Evolutionary conservation across 2,888 invertebrate species (phyloP), one percentile per base, ranked within the genome.

Genomic region (Melinopterus prodromus): DNA sequence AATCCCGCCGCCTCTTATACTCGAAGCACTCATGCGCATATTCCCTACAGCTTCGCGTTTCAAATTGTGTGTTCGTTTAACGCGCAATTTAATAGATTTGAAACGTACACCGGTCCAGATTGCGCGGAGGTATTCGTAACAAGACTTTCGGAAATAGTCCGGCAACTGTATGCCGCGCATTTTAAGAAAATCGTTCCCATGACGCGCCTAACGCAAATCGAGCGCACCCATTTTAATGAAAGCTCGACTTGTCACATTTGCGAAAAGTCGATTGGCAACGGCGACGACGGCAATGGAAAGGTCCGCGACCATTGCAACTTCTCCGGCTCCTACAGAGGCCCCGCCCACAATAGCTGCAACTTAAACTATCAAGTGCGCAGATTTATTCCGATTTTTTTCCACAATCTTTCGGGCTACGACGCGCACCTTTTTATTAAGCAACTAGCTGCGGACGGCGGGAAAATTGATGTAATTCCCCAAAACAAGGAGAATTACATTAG

Each of bases 401-500:
- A 71, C 35, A 71, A 71, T 15, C 14, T 71, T 7, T 71, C 71
- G 12, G 16, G 71, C 16, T 71, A 71, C 9, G 71, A 12, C n/a
- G 9, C 71, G 7, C 71, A 71, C 16, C 26, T 26, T 26, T 71
- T 71, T 71, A 71, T 71, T 26, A 71, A 14, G 14, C 12, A 71
- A 71, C 35, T 35, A 5, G 35, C 16, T 16, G 16, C n/a, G 12
- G 16, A 26, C 12, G 71, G 35, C 7, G 71, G 16, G 12, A 71
- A 14, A 16, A 71, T 71, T 6, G 5, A 6, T 5, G 12, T 71
- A 14, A 26, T 71, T 9, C 78, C 72, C 5, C 15, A 72, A 37
- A 78, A 35, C 14, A 78, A 37, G 16, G 78, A 78, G 37, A 71
- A n/a, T 37, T 78, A 78, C 53, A 78, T 78, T 14, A 72, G 72